Percentiles rank a stretch among this genome's conserved stretches.
Conservation (phyloP, 1,140 invertebrate species). For the Megalopta genalis region DNA sequence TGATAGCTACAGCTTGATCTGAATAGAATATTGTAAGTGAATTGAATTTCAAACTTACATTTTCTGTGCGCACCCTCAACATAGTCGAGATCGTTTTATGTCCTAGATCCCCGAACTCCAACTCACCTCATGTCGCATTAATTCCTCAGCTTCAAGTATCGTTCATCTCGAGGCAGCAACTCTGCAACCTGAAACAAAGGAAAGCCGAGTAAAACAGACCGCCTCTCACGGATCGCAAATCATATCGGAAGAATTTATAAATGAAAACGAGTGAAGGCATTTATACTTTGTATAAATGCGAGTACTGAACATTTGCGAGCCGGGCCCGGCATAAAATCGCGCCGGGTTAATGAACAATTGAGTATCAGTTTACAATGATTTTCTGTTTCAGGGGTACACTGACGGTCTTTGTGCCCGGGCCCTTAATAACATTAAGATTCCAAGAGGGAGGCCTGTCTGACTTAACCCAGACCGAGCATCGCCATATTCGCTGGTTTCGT, state of each 20-base stretch:
- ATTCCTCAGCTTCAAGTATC: not conserved
- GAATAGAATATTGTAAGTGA: not conserved
- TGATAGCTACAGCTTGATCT: too few relatives aligned
- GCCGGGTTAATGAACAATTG: constrained; percentile 62
- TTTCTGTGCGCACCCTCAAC: not conserved
- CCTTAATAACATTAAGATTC: constrained; percentile 58
- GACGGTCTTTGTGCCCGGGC: constrained; percentile 65
- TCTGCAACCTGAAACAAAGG: constrained; percentile 3
- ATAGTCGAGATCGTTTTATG: too few relatives aligned
- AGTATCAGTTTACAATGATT: constrained; percentile 71
- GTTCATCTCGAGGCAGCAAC: accelerated
- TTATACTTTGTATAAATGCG: constrained; percentile 71
- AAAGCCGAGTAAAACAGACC: not conserved
- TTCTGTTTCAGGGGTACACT: constrained; percentile 73
- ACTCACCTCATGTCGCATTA: not conserved
- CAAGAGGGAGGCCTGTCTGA: constrained; percentile 53
- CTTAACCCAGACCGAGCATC: constrained; percentile 25
- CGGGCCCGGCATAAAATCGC: constrained; percentile 17
- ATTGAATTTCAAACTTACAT: not conserved
- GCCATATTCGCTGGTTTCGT: constrained; percentile 46
- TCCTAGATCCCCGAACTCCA: not conserved
- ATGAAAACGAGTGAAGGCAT: constrained; percentile 24
- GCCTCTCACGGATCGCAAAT: too few relatives aligned
- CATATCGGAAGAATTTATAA: not conserved
- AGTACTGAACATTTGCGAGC: constrained; percentile 38